Base-by-base conservation (phyloP, 37 sponge, comb jelly and placozoan genomes). In the Spongia lamella region DNA sequence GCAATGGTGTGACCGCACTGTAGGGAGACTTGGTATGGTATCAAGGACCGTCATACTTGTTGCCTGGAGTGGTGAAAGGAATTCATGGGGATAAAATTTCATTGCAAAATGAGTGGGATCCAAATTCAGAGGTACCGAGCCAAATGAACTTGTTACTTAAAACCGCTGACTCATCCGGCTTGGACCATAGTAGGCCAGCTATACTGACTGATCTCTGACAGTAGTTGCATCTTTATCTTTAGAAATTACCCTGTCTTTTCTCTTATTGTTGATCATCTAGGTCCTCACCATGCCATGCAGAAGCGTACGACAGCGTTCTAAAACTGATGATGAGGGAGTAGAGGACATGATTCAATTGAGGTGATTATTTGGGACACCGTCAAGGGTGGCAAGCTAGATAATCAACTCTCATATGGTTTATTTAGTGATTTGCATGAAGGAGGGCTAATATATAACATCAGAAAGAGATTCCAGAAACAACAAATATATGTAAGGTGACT, bases 341-440 rank as follows among this genome's bases (percentile, higher is more conserved):
- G 89, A 89, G 49, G 89, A 89, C 75, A 89, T 89, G 89, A 89
- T 79, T 29, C 79, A 89, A 32, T 62, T 89, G 36, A 86, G 75
- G 86, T 86, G 16, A 22, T 43, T 13, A 43, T 43, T 43, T 13
- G 35, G 51, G 13, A n/a, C 29, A 32, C 19, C 21, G 2, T 22
- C 22, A 47, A 29, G 20, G 14, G 54, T 2, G 3, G 9, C 13
- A 38, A 16, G 1, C 20, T 22, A 36, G 4, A 17, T 0, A 29
- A 26, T 34, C n/a, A 24, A 7, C 39, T 37, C 15, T 64, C 30
- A 1, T 19, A 55, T 51, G 20, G 24, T 4, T 0, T 31, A 34
- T 73, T 0, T 32, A 85, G 82, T 63, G 82, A 90, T 14, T 73
- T 85, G 2, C 86, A 90, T 63, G 84, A 90, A 70, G 90, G 86